Evolutionary conservation across 2,113 vertebrate species (phyloP).

Genomic region (Struthidea cinerea): DNA sequence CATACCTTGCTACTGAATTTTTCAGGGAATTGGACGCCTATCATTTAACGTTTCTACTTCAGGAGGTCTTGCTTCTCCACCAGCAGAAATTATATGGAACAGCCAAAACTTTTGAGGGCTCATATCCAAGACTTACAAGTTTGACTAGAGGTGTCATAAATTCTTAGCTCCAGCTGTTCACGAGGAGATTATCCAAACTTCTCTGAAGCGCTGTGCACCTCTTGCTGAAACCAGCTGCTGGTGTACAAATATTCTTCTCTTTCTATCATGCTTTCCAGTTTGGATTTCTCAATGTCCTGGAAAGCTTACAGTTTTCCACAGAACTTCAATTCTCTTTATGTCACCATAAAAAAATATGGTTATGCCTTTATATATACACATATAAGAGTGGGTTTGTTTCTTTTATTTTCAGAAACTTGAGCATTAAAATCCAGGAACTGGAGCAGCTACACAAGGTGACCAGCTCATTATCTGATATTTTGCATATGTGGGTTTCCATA

Average conservation of each 20-base stretch:
- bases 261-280: fast-evolving
- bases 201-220: not conserved
- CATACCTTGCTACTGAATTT: not conserved
- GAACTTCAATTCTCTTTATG: not conserved
- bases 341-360: not conserved
- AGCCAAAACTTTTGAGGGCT: not conserved
- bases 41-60: not conserved
- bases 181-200: not conserved
- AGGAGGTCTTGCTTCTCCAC: not conserved
- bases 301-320: not conserved
- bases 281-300: not conserved
- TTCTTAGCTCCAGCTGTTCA: not conserved
- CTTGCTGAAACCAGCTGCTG: not conserved
- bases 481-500: not conserved
- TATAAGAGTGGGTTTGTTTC: not conserved
- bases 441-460: not conserved
- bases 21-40: not conserved
- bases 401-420: not conserved
- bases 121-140: not conserved
- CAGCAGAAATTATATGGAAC: not conserved
- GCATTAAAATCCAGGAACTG: not conserved
- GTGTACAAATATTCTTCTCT: not conserved
- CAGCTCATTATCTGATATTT: not conserved
- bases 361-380: not conserved
- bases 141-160: not conserved